Percentiles rank a stretch among this genome's conserved stretches.
phyloP scores from a whole-genome alignment of 2,113 vertebrate species.

The Tauraco erythrolophus region DNA sequence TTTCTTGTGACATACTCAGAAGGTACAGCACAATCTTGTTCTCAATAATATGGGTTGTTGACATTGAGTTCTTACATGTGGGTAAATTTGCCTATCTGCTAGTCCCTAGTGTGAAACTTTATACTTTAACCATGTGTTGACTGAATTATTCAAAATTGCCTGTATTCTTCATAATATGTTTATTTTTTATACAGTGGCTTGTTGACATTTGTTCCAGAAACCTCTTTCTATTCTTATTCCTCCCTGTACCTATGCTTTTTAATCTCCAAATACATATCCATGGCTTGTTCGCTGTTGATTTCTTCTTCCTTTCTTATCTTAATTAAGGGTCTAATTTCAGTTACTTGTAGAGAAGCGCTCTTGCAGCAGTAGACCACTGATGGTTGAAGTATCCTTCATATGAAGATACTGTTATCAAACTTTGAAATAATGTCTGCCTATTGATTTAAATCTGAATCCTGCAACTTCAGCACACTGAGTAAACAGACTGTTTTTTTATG shows the following conservation, averaged over 20 bases:
- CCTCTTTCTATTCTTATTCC: not conserved
- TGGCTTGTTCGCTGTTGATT: not conserved
- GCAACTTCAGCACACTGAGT: not conserved
- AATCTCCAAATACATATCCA: not conserved
- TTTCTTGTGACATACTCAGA: not conserved
- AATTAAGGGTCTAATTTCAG: not conserved
- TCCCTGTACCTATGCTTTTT: not conserved
- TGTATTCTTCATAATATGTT: not conserved
- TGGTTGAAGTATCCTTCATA: not conserved
- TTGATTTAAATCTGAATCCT: not conserved
- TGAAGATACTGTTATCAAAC: not conserved
- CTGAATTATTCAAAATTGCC: not conserved
- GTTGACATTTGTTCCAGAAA: not conserved
- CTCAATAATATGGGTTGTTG: not conserved
- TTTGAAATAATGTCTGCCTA: not conserved
- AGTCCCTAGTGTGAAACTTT: not conserved
- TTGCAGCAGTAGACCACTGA: not conserved
- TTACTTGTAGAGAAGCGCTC: not conserved
- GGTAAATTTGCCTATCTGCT: not conserved
- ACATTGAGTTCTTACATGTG: not conserved
- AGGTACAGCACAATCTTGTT: not conserved
- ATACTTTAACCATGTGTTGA: not conserved
- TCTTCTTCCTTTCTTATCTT: not conserved
- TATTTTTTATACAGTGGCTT: not conserved
- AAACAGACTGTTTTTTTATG: not conserved